Evolutionary conservation across 2,113 vertebrate species (phyloP).

Genomic region (Zapornia atra): DNA sequence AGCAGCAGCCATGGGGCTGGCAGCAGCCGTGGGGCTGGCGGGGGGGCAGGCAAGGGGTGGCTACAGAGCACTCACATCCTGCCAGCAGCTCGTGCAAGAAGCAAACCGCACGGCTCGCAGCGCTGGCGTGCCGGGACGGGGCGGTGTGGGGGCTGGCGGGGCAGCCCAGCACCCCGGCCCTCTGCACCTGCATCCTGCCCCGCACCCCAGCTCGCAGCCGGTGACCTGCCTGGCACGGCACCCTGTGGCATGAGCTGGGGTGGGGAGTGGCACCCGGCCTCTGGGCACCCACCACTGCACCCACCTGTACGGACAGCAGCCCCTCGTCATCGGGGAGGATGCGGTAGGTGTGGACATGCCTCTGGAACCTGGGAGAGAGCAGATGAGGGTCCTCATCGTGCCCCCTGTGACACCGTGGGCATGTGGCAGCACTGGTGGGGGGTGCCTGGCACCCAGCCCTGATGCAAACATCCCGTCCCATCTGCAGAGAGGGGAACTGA

Average conservation of each 20-base stretch:
- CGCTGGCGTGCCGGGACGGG: background rate
- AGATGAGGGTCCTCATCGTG: background rate
- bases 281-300: background rate
- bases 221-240: background rate
- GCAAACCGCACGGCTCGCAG: background rate
- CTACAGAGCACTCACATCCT: background rate
- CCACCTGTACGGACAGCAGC: constrained; percentile 87
- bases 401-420: rapidly evolving
- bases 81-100: background rate
- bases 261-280: background rate
- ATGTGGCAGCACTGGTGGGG: rapidly evolving
- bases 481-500: background rate
- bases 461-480: rapidly evolving
- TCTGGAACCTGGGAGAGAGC: constrained; percentile 78
- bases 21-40: rapidly evolving
- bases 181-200: background rate
- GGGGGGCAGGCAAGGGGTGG: background rate
- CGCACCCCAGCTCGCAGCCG: rapidly evolving
- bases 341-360: constrained; percentile 87
- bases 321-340: constrained; percentile 86
- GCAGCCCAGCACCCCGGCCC: background rate
- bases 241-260: background rate
- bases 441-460: background rate
- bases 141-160: background rate
- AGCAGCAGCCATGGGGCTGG: background rate